Conservation (phyloP, 2,888 invertebrate species). For the Lepidocyrtoides sp. region DNA sequence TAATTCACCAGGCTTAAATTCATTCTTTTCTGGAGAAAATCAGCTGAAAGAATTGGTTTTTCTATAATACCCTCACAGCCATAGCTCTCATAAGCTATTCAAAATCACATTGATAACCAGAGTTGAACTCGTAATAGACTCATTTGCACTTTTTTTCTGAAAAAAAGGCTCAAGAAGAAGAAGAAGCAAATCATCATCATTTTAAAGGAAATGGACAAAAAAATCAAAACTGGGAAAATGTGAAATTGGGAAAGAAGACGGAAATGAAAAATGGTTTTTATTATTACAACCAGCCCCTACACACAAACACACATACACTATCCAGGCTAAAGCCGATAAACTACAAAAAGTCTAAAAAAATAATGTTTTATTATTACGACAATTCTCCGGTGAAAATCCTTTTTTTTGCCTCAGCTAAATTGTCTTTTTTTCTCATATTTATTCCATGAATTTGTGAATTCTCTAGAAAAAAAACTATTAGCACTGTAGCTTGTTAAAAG, state of each 20-base stretch:
- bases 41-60: background rate
- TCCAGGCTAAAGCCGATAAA: slow-evolving; percentile 69
- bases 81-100: background rate
- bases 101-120: background rate
- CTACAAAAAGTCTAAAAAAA: slow-evolving; percentile 38
- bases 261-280: slow-evolving; percentile 46
- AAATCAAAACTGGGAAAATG: background rate
- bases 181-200: background rate
- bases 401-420: slow-evolving; percentile 37
- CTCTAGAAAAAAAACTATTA: slow-evolving; percentile 6
- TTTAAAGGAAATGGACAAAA: background rate
- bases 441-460: slow-evolving; percentile 38
- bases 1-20: too few relatives aligned
- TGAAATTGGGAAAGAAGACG: background rate
- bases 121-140: background rate
- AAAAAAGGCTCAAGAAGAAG: background rate
- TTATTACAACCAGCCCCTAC: background rate
- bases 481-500: background rate
- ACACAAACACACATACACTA: background rate
- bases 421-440: slow-evolving; percentile 21
- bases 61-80: too few relatives aligned
- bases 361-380: slow-evolving; percentile 3
- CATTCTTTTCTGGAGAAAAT: background rate
- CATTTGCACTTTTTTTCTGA: background rate
- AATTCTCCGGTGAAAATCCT: slow-evolving; percentile 26